A percentile compares a stretch with the other conserved stretches of the same genome.
Evolutionary conservation across 2,113 vertebrate genomes (phyloP).

Genomic region (Rousettus leschenaultii): DNA sequence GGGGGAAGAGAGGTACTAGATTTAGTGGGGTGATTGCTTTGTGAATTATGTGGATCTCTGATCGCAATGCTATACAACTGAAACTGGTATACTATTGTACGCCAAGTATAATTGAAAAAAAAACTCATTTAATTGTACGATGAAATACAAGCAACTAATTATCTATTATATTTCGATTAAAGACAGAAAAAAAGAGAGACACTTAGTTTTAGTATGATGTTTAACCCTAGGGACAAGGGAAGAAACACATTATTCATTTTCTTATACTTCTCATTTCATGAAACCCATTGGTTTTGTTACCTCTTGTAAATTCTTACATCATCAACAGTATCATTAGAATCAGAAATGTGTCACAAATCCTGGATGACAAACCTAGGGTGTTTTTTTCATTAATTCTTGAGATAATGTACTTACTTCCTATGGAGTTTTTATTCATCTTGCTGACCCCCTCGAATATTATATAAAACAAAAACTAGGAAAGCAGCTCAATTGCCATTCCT

Average conservation of each 20-base stretch:
- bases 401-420: neutral
- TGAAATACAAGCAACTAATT: too few relatives aligned
- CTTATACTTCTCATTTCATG: neutral
- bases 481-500: neutral
- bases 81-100: too few relatives aligned
- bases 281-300: neutral
- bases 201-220: neutral
- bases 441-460: neutral
- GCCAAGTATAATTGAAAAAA: too few relatives aligned
- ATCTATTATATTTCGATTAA: too few relatives aligned
- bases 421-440: neutral
- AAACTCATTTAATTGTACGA: too few relatives aligned
- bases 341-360: neutral
- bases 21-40: too few relatives aligned
- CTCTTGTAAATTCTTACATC: neutral
- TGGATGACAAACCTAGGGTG: neutral
- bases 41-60: too few relatives aligned
- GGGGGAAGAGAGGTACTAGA: too few relatives aligned
- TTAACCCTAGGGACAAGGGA: neutral
- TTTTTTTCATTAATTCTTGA: neutral
- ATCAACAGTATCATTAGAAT: neutral
- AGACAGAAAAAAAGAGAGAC: too few relatives aligned
- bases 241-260: neutral
- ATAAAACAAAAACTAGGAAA: conserved; percentile 4
- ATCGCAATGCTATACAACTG: too few relatives aligned